Evolutionary conservation across 2,113 vertebrate genomes (phyloP), one percentile per base, ranked within the genome.

Genomic region (Austrofundulus limnaeus): DNA sequence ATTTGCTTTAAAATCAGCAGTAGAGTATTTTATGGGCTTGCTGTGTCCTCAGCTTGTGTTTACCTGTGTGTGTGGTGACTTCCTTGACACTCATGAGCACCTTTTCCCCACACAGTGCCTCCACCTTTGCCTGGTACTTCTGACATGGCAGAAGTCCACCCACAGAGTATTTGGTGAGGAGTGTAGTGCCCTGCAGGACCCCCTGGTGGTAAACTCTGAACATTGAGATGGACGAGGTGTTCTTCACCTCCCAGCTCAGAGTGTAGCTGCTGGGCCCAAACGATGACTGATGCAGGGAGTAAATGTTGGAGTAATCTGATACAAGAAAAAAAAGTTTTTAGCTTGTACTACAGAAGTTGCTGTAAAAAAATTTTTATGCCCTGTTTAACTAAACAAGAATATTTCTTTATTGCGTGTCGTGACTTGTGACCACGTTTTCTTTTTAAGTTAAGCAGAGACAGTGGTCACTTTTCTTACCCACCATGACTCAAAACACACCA

Each of bases 131-230:
- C 11, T 21, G 61, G 68, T 89, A 82, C 16, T 3, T 56, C 0
- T 25, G 64, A 55, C 91, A 92, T 1, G 85, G 77, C 55, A 37
- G 59, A 64, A 92, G 74, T 0, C 81, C 82, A 4, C 7, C 28
- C n/a, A 89, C 82, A 0, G 71, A 80, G 85, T 78, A 75, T 49
- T 11, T 62, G 52, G 78, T 89, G 11, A 5, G 0, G 17, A 83
- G 66, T 0, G 90, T 92, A 38, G 65, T 74, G 37, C 58, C 80
- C 57, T 81, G 84, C 37, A 86, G 68, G n/a, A 0, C 75, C 52
- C 66, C 87, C 13, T 90, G 47, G 6, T 90, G 80, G 84, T 82
- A 86, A 25, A 92, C 70, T 45, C 75, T 69, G 80, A 91, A 91
- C 42, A 25, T 47, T 8, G 87, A 80, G 57, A 89, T 70, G 39